A percentile compares a stretch with the other conserved stretches of the same genome.
These are phyloP conservation scores for Agrypnia vestita DNA, from an alignment of 1,140 invertebrate species.

Conservation along the genomic window DNA sequence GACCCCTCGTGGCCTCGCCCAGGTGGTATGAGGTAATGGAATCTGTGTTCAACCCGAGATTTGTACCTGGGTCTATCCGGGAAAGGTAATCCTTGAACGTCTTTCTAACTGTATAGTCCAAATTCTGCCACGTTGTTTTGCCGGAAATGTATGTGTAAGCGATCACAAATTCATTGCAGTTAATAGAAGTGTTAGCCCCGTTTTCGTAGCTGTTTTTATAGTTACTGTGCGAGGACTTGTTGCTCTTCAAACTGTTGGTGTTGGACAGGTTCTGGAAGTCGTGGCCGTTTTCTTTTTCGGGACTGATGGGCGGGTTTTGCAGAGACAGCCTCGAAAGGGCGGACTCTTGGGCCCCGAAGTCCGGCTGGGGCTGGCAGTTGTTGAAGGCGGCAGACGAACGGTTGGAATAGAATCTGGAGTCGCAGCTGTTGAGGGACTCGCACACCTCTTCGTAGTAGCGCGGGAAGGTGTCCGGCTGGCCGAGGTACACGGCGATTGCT, in stretches of 20 bases:
- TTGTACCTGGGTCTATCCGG: conserved; percentile 92
- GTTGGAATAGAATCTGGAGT: conserved; percentile 72
- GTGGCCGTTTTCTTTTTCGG: conserved; percentile 69
- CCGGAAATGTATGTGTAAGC: conserved; percentile 91
- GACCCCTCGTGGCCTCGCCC: conserved; percentile 87
- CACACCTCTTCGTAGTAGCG: conserved; percentile 80
- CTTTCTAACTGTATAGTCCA: conserved; percentile 92
- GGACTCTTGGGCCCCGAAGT: conserved; percentile 69
- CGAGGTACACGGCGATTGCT: conserved; percentile 86
- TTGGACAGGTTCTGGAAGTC: conserved; percentile 65
- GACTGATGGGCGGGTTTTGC: conserved; percentile 61
- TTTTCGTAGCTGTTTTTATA: conserved; percentile 66
- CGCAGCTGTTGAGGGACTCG: conserved; percentile 74
- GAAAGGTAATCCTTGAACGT: conserved; percentile 96
- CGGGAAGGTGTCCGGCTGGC: conserved; percentile 85
- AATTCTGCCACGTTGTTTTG: conserved; percentile 95
- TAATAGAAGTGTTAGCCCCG: conserved; percentile 71
- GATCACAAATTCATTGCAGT: conserved; percentile 81
- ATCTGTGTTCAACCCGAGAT: conserved; percentile 91
- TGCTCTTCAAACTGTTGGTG: conserved; percentile 73
- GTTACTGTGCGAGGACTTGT: conserved; percentile 74
- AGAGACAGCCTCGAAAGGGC: conserved; percentile 69
- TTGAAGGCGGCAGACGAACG: conserved; percentile 68
- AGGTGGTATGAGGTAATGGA: conserved; percentile 94
- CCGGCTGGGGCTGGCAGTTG: conserved; percentile 63